These are phyloP conservation scores for Bombus waltoni DNA, from an alignment of 1,140 invertebrate genomes.

Conservation along the genomic window DNA sequence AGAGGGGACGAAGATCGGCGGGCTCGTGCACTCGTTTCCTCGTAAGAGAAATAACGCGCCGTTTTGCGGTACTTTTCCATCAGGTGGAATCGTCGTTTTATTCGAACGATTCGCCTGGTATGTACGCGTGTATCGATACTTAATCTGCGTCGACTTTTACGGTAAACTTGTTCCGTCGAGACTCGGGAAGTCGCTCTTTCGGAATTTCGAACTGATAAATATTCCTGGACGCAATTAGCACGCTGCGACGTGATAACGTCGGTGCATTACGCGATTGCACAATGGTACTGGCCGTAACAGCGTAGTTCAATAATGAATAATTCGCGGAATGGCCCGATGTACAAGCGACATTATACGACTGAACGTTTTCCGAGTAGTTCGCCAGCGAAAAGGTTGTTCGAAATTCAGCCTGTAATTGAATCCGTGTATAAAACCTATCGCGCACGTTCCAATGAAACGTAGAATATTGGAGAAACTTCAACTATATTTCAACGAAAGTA, in stretches of 20 bases:
- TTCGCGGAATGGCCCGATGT: constrained; percentile 16
- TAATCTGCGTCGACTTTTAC: too few relatives aligned
- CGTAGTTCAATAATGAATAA: constrained; percentile 41
- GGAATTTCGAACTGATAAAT: constrained; percentile 6
- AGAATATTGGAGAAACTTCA: too few relatives aligned
- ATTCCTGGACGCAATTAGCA: constrained; percentile 22
- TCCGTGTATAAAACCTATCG: background rate
- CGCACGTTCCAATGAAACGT: background rate
- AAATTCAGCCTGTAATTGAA: constrained; percentile 20
- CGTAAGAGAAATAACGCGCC: too few relatives aligned
- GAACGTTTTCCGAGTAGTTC: constrained; percentile 12
- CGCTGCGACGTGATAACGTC: background rate
- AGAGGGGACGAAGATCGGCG: too few relatives aligned
- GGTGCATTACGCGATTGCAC: constrained; percentile 20
- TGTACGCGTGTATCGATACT: too few relatives aligned
- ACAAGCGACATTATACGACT: background rate
- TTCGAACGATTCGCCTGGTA: too few relatives aligned
- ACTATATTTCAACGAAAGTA: too few relatives aligned
- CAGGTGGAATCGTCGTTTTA: too few relatives aligned
- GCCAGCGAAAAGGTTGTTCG: background rate
- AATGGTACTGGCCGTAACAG: constrained; percentile 20
- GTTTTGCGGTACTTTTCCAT: background rate
- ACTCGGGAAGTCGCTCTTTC: background rate
- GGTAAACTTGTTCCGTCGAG: constrained; percentile 1
- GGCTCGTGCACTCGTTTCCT: too few relatives aligned